phyloP scores from a whole-genome alignment of 2,113 vertebrate genomes.

The Nycticryphes semicollaris region DNA sequence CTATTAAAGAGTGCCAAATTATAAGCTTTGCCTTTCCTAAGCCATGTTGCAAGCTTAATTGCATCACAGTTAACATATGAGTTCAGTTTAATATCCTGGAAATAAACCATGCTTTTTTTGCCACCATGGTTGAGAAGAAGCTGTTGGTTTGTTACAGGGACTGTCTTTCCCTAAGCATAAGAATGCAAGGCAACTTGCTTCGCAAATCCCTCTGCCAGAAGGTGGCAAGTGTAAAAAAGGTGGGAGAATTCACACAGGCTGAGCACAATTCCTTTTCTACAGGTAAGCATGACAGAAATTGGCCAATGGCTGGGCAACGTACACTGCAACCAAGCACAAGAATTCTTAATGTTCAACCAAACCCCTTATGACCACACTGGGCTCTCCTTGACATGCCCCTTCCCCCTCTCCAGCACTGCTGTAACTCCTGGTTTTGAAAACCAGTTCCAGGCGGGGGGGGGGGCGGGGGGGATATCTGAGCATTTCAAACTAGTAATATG shows the following conservation, averaged over 20 bases:
- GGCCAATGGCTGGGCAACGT: background rate
- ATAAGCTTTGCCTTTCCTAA: background rate
- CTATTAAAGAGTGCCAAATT: background rate
- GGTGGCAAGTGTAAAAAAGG: background rate
- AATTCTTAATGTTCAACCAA: background rate
- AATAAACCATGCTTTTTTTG: background rate
- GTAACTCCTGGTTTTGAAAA: fast-evolving
- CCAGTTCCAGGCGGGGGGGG: background rate
- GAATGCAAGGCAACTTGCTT: background rate
- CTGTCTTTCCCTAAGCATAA: background rate
- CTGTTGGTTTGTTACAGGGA: background rate
- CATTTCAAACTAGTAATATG: background rate
- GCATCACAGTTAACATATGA: background rate
- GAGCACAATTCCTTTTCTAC: background rate
- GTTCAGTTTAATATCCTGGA: background rate
- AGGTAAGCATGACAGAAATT: background rate
- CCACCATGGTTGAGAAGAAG: background rate
- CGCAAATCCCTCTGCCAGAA: background rate
- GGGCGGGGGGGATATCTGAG: background rate
- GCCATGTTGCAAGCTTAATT: background rate
- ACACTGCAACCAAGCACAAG: background rate
- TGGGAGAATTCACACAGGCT: background rate
- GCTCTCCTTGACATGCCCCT: fast-evolving
- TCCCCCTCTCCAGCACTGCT: background rate
- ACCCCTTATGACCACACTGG: background rate